phyloP scores from a whole-genome alignment of 2,888 invertebrate species.

The Drosophila monieri region DNA sequence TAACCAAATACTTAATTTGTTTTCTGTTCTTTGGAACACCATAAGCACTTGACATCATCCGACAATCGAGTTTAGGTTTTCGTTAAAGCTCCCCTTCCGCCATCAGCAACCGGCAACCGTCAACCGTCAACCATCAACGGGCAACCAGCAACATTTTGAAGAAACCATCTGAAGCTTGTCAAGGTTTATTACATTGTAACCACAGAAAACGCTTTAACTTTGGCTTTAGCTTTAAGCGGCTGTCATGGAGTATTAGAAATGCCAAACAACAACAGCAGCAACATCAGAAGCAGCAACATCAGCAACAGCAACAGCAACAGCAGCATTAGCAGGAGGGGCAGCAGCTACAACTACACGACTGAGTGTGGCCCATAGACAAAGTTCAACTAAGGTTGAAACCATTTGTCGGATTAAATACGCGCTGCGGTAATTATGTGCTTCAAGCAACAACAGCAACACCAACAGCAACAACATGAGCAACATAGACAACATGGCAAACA shows the following conservation, averaged over 20 bases:
- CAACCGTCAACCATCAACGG: background rate
- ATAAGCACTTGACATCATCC: conserved; percentile 73
- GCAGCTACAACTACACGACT: conserved; percentile 41
- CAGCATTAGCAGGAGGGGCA: background rate
- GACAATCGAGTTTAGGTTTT: conserved; percentile 32
- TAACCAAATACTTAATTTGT: conserved; percentile 3
- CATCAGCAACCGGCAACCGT: conserved; percentile 11
- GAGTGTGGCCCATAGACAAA: conserved; percentile 73
- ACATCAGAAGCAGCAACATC: background rate
- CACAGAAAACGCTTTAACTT: conserved; percentile 53
- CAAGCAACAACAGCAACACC: conserved; percentile 49
- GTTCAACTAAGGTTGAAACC: conserved; percentile 80
- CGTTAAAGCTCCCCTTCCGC: conserved; percentile 22
- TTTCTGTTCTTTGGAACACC: background rate
- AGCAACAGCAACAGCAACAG: background rate
- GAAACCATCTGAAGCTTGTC: conserved; percentile 59
- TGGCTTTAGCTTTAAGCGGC: conserved; percentile 51
- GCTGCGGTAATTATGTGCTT: conserved; percentile 81
- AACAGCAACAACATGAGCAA: conserved; percentile 42
- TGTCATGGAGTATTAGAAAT: conserved; percentile 78
- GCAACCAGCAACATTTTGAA: conserved; percentile 2
- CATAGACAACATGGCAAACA: conserved; percentile 74
- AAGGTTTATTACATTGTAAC: conserved; percentile 80
- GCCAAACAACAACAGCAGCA: conserved; percentile 54
- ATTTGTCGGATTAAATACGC: conserved; percentile 80